phyloP scores from a whole-genome alignment of 2,888 invertebrate species.

The Elgonia sp. region DNA sequence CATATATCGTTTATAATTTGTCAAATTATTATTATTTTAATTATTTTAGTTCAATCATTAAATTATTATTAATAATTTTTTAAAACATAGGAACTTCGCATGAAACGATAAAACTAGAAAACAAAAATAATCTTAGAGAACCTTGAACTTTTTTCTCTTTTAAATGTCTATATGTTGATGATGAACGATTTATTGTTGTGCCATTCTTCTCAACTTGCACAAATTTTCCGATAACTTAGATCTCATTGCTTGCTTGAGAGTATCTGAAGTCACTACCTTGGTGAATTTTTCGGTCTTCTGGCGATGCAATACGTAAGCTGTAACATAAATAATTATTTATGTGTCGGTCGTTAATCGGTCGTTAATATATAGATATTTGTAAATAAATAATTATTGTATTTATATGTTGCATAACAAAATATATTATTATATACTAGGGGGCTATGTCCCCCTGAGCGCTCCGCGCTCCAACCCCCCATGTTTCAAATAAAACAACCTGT shows the following conservation, averaged over 20 bases:
- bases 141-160: background rate
- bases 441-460: too few species aligned
- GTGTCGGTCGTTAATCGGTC: too few species aligned
- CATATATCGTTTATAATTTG: too few species aligned
- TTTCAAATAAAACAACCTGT: too few species aligned
- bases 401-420: too few species aligned
- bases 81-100: background rate
- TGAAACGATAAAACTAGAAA: background rate
- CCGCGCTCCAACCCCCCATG: too few species aligned
- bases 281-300: background rate
- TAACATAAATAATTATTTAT: too few species aligned
- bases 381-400: background rate
- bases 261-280: background rate
- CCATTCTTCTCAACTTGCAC: background rate
- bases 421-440: too few species aligned
- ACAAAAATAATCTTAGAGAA: background rate
- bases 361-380: too few species aligned
- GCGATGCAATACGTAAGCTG: slow-evolving; percentile 4
- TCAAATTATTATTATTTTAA: too few species aligned
- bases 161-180: background rate
- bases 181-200: background rate
- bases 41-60: background rate
- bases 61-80: background rate
- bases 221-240: background rate
- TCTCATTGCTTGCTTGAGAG: background rate